These are phyloP conservation scores for Capreolus pygargus DNA, from an alignment of 2,113 vertebrate species.

Conservation along the genomic window DNA sequence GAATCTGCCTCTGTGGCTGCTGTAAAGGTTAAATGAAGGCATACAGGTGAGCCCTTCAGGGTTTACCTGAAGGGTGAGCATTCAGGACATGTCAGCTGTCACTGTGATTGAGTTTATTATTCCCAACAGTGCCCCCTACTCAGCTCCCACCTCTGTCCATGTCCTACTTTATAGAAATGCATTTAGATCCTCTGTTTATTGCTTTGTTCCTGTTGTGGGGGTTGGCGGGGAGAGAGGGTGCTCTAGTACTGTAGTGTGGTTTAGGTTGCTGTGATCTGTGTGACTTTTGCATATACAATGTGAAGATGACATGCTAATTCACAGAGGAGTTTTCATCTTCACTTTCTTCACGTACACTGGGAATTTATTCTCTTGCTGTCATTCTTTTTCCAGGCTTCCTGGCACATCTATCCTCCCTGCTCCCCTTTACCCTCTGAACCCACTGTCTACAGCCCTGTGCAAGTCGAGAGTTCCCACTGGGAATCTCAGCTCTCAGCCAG, in stretches of 20 bases:
- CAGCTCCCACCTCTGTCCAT: fast-evolving
- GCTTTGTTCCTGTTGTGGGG: neutral
- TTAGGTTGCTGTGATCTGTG: neutral
- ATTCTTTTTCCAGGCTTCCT: neutral
- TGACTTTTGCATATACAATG: fast-evolving
- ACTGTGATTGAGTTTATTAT: fast-evolving
- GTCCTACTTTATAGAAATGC: neutral
- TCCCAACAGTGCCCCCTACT: neutral
- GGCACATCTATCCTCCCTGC: neutral
- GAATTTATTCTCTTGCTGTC: neutral
- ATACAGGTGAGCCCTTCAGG: neutral
- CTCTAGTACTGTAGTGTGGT: fast-evolving
- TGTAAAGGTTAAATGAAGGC: neutral
- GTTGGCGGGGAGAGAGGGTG: fast-evolving
- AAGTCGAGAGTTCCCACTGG: neutral
- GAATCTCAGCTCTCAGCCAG: neutral
- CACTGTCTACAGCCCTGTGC: fast-evolving
- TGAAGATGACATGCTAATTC: neutral
- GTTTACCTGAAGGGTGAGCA: neutral
- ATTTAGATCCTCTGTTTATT: fast-evolving
- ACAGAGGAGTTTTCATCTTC: neutral
- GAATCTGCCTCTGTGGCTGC: neutral
- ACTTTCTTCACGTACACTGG: fast-evolving
- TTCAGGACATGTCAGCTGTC: fast-evolving
- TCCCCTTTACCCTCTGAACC: neutral